Evolutionary conservation across 2,113 vertebrate species (phyloP), one percentile per base, ranked within the genome.

Genomic region (Lipophrys pholis): DNA sequence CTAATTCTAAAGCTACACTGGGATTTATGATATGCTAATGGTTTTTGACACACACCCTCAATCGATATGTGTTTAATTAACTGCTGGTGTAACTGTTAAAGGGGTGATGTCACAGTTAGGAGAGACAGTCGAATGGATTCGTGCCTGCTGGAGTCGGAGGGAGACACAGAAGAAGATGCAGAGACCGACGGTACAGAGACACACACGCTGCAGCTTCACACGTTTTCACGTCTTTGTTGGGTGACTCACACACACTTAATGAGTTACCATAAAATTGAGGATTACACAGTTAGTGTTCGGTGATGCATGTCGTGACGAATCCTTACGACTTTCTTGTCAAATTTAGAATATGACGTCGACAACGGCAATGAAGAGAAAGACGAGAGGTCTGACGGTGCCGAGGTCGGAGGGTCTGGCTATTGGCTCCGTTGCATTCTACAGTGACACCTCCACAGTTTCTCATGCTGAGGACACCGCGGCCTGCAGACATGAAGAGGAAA

Each of bases 391-490:
- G 69, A 53, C 0, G 55, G 49, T 9, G 69, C 53, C 11, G 54
- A 84, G 35, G 88, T 87, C 1, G 58, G 35, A 5, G 87, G 77
- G 68, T 78, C 87, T 0, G 16, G 74, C 46, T 85, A 81, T 3
- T 94, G 93, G 93, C 55, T 90, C 7, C 93, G 91, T 66, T 94
- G 93, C 17, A 63, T 88, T 75, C 89, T 94, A 52, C 93, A 94
- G 76, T 94, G 93, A 94, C 21, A 64, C 45, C 6, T 36, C 21
- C 21, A 30, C 21, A 30, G 78, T 74, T 70, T 62, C 78, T 68
- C 65, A 41, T 69, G 46, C 50, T 5, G 63, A 81, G 78, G 82
- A 87, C 76, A 39, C 80, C 64, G 38, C 60, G 55, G 80, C 86
- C 82, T 62, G 54, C 60, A 91, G 84, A 70, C 64, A 69, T 48